Evolutionary conservation across 1,140 invertebrate species (phyloP).

Genomic region (Magallana gigas): DNA sequence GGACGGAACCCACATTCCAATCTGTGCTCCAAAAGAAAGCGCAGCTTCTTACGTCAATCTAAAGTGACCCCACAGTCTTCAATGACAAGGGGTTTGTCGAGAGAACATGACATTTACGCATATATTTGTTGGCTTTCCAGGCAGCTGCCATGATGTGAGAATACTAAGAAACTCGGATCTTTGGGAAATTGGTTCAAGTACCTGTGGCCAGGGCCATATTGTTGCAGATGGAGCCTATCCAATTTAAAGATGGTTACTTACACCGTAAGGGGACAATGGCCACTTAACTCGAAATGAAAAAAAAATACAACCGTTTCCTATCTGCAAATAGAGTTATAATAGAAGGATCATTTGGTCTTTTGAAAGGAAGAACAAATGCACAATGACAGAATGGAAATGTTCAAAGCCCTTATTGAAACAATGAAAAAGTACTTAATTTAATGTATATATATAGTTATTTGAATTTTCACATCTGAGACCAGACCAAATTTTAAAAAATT

Average conservation of each 20-base stretch:
- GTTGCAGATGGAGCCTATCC: slow-evolving; percentile 75
- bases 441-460: too few species aligned
- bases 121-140: slow-evolving; percentile 67
- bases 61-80: slow-evolving; percentile 71
- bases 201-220: slow-evolving; percentile 59
- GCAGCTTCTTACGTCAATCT: slow-evolving; percentile 72
- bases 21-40: slow-evolving; percentile 61
- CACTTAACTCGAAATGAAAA: slow-evolving; percentile 28
- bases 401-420: too few species aligned
- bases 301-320: neutral
- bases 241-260: slow-evolving; percentile 66
- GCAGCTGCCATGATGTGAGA: slow-evolving; percentile 68
- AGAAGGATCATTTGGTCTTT: slow-evolving; percentile 14
- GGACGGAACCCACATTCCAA: slow-evolving; percentile 60
- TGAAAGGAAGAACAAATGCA: neutral
- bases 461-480: too few species aligned
- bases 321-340: slow-evolving; percentile 4
- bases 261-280: slow-evolving; percentile 72
- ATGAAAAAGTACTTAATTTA: too few species aligned
- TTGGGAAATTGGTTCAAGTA: slow-evolving; percentile 37
- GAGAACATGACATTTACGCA: slow-evolving; percentile 61
- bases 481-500: too few species aligned
- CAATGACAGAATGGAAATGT: too few species aligned
- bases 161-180: slow-evolving; percentile 62
- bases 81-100: slow-evolving; percentile 67